Evolutionary conservation across 1,140 invertebrate genomes (phyloP).

Genomic region (Lordiphosa stackelbergi): DNA sequence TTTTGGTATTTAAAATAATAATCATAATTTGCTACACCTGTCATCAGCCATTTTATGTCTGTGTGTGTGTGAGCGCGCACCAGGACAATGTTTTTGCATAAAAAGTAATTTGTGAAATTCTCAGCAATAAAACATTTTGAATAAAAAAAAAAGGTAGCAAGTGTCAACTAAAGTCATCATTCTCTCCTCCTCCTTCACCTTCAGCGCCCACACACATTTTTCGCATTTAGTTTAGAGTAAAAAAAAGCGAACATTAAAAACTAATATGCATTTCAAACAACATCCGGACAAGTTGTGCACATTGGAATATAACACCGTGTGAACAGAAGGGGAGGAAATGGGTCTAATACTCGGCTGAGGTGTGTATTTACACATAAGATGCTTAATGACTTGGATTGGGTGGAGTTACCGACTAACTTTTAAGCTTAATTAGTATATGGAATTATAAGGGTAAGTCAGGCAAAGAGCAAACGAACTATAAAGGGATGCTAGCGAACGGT

Average conservation of each 20-base stretch:
- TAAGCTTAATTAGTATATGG: too few species aligned
- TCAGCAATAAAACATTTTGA: constrained; percentile 62
- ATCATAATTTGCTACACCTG: constrained; percentile 68
- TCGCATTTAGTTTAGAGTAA: constrained; percentile 63
- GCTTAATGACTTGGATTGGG: too few species aligned
- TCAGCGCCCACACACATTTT: constrained; percentile 42
- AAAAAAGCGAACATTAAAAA: constrained; percentile 44
- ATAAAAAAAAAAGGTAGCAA: constrained; percentile 37
- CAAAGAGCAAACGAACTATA: too few species aligned
- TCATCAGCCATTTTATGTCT: constrained; percentile 51
- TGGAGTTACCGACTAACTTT: too few species aligned
- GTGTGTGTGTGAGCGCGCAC: constrained; percentile 12
- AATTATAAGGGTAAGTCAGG: too few species aligned
- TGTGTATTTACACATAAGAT: too few species aligned
- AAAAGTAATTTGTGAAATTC: constrained; percentile 66
- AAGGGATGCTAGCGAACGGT: too few species aligned
- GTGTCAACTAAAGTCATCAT: constrained; percentile 30
- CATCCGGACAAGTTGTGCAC: constrained; percentile 26
- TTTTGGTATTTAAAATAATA: constrained; percentile 63
- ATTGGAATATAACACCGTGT: neutral
- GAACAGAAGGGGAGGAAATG: neutral
- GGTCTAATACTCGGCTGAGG: too few species aligned
- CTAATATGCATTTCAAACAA: constrained; percentile 49
- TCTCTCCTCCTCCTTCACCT: neutral
- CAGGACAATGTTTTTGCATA: constrained; percentile 37